Percentiles rank a stretch among this genome's conserved stretches.
These are phyloP conservation scores for Serrognathus titanus DNA, from an alignment of 2,888 invertebrate genomes.

Conservation along the genomic window DNA sequence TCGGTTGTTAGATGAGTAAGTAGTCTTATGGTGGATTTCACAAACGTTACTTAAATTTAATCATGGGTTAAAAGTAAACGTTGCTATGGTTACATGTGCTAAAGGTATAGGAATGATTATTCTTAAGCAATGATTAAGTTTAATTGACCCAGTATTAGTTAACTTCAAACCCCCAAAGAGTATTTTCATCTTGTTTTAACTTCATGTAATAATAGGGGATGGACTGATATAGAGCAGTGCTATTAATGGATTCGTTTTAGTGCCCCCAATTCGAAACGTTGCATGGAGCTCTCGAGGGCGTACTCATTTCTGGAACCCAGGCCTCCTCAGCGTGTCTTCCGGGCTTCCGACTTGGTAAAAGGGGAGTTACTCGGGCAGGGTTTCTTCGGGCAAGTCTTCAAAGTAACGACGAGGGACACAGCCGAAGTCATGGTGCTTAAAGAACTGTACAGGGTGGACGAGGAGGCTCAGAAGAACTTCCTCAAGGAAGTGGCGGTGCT, in stretches of 20 bases:
- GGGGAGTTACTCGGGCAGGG: conserved; percentile 90
- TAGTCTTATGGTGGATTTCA: too few species aligned
- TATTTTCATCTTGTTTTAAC: too few species aligned
- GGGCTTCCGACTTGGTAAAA: conserved; percentile 84
- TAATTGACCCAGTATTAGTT: too few species aligned
- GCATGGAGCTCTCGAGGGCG: conserved; percentile 72
- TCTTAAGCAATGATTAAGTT: too few species aligned
- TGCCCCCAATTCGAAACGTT: conserved; percentile 44
- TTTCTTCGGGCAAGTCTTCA: conserved; percentile 90
- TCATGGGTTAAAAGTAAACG: too few species aligned
- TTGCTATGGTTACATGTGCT: too few species aligned
- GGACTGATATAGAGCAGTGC: too few species aligned
- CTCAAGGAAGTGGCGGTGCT: conserved; percentile 90
- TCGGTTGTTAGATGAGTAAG: conserved; percentile 71
- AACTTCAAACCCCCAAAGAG: too few species aligned
- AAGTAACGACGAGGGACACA: conserved; percentile 86
- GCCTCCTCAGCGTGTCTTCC: conserved; percentile 72
- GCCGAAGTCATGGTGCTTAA: conserved; percentile 95
- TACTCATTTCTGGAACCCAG: conserved; percentile 78
- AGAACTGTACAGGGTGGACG: conserved; percentile 86
- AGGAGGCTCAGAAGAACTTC: conserved; percentile 91
- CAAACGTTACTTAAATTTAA: too few species aligned
- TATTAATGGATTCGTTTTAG: too few species aligned
- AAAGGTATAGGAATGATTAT: too few species aligned
- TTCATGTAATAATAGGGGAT: too few species aligned